A percentile compares a stretch with the other conserved stretches of the same genome.
Evolutionary conservation across 2,797 vertebrate species (phyloP).

Genomic region (Garrulus glandarius): DNA sequence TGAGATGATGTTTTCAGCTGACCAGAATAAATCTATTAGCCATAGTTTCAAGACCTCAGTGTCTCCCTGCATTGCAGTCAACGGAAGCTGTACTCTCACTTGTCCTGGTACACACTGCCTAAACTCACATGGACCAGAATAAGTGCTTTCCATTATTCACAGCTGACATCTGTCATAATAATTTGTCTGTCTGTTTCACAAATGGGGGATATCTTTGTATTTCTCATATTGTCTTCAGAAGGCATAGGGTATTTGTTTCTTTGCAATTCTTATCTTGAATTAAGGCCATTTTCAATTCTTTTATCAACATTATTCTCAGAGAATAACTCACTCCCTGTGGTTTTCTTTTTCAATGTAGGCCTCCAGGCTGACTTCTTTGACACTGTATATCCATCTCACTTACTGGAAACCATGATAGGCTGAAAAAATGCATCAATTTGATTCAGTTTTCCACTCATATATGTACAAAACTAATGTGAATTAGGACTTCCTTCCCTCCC

Average conservation of each 20-base stretch:
- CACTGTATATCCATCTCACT: neutral
- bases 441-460: neutral
- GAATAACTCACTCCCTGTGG: neutral
- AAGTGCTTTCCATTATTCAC: neutral
- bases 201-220: neutral
- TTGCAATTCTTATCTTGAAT: neutral
- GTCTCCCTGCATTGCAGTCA: neutral
- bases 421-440: neutral
- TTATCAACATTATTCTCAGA: neutral
- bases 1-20: constrained; percentile 2
- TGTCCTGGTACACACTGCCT: neutral
- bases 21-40: constrained; percentile 7
- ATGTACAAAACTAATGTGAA: neutral
- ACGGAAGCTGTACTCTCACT: neutral
- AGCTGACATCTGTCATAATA: constrained; percentile 17
- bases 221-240: constrained; percentile 9
- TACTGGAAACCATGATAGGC: neutral
- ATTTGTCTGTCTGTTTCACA: constrained; percentile 12
- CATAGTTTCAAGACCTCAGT: neutral
- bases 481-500: neutral
- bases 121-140: neutral
- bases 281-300: neutral
- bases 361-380: neutral
- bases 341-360: neutral
- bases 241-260: neutral